phyloP scores from a whole-genome alignment of 2,888 invertebrate genomes.

The Platycheirus rosarum region DNA sequence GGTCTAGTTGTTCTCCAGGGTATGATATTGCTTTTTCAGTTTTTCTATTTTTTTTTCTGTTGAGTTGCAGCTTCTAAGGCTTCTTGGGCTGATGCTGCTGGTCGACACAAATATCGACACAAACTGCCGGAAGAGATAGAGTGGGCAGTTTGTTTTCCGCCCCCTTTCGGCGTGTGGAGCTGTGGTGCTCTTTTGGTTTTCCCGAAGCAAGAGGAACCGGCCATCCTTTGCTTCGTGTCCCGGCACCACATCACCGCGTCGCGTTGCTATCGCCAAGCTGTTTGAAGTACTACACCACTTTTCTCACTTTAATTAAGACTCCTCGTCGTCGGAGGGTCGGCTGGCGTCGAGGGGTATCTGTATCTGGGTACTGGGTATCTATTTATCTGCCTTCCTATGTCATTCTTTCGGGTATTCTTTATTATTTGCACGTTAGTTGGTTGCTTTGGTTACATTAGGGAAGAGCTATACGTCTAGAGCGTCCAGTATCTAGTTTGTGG shows the following conservation, averaged over 20 bases:
- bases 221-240: conserved; percentile 10
- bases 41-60: conserved; percentile 22
- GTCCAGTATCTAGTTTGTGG: conserved; percentile 33
- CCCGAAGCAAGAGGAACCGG: conserved; percentile 30
- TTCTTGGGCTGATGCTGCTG: conserved; percentile 31
- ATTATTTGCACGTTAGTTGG: conserved; percentile 63
- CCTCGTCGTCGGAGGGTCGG: conserved; percentile 24
- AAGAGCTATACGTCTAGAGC: conserved; percentile 8
- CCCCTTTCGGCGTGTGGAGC: conserved; percentile 39
- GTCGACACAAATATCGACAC: conserved; percentile 68
- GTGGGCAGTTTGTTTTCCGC: conserved; percentile 69
- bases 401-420: conserved; percentile 71
- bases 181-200: not conserved
- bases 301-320: conserved; percentile 74
- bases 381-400: conserved; percentile 71
- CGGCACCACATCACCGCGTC: not conserved
- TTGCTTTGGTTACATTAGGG: conserved; percentile 21
- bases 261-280: not conserved
- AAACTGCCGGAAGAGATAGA: conserved; percentile 72
- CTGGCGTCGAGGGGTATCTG: conserved; percentile 57
- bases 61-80: conserved; percentile 31
- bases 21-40: conserved; percentile 31
- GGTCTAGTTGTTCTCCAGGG: conserved; percentile 53
- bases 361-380: conserved; percentile 64
- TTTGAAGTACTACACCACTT: conserved; percentile 64